Percentiles rank a stretch among this genome's conserved stretches.
Evolutionary conservation across 2,888 invertebrate genomes (phyloP).

Genomic region (Diaperis boleti): DNA sequence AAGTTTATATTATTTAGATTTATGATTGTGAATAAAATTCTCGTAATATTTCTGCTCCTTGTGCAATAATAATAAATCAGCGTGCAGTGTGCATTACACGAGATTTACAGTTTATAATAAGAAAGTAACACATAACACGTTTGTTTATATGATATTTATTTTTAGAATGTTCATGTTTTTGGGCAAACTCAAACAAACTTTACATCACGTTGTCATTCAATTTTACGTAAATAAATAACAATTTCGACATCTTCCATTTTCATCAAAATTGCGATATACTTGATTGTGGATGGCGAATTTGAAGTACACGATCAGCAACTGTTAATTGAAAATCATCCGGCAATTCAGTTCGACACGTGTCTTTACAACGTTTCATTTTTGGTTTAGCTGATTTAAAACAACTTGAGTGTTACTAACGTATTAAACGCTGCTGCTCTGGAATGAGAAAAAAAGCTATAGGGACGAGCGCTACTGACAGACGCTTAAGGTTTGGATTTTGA

Average conservation of each 20-base stretch:
- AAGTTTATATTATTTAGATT: constrained; percentile 10
- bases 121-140: constrained; percentile 10
- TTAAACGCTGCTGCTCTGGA: constrained; percentile 19
- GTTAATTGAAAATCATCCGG: background rate
- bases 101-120: constrained; percentile 22
- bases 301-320: no score
- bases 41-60: constrained; percentile 13
- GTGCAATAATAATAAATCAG: constrained; percentile 23
- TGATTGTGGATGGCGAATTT: no score
- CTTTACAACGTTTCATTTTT: constrained; percentile 1
- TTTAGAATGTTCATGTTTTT: constrained; percentile 13
- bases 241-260: constrained; percentile 4
- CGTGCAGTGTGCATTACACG: background rate
- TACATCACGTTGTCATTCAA: constrained; percentile 7
- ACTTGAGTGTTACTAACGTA: constrained; percentile 17
- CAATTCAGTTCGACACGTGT: background rate
- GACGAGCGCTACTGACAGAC: constrained; percentile 33
- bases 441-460: constrained; percentile 13
- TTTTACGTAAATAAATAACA: constrained; percentile 4
- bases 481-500: constrained; percentile 17
- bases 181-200: constrained; percentile 15
- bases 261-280: background rate
- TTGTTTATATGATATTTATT: constrained; percentile 17
- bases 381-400: constrained; percentile 22
- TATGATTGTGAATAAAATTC: constrained; percentile 6